Evolutionary conservation across 2,113 vertebrate genomes (phyloP), one percentile per base, ranked within the genome.

Genomic region (Pao palembangensis): DNA sequence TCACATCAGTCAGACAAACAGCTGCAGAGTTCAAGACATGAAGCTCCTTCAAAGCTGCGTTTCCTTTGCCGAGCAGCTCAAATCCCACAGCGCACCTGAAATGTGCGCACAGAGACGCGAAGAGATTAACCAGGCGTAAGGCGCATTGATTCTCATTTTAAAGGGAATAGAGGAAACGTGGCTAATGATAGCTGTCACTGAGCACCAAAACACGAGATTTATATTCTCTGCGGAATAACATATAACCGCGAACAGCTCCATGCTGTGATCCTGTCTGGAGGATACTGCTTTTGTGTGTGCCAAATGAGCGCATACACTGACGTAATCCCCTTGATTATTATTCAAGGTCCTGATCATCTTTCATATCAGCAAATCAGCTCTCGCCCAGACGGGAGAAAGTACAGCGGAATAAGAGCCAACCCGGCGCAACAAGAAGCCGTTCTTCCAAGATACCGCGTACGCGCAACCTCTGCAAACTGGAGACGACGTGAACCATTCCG

Each of bases 401-500:
- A 38, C 34, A 38, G 8, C 34, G 34, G 34, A 38, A 38, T 38
- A 12, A 38, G 34, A 1, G 1, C 34, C 34, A 38, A 38, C 8
- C 31, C 31, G 31, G 31, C 31, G 31, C 31, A 1, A 8, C 31
- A 2, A 12, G 8, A 38, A 38, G 8, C 11, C 8, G 8, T 12
- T 38, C 34, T 11, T 38, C 34, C 34, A 38, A 38, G 2, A 38
- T 38, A 2, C 8, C 34, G 11, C 8, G 34, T 12, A 38, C 34
- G 10, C 34, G 34, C 34, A 38, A 38, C 8, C 34, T 38, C 34
- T 38, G 6, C 34, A 15, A 41, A 11, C 20, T 73, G 47, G 58
- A 61, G 61, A 6, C 72, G 70, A 76, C 55, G 52, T 19, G 73
- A 18, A 4, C 84, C 81, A 84, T 85, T 87, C 79, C 75, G 0